Evolutionary conservation across 2,113 vertebrate species (phyloP), one percentile per base, ranked within the genome.

Genomic region (Bos javanicus): DNA sequence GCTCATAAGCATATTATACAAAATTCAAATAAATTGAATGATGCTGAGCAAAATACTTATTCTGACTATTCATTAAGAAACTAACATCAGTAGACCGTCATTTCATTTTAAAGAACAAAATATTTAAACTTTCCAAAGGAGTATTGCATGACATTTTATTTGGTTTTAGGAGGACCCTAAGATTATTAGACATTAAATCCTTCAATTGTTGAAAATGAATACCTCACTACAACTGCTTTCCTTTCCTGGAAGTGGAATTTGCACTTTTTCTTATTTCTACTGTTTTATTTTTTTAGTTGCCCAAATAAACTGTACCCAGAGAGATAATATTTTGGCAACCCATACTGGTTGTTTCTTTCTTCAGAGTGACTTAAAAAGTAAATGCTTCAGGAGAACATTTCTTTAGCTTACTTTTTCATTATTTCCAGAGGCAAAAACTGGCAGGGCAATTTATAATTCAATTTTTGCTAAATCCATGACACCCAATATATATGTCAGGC

Each of bases 401-500:
- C 98, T 99, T 98, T 98, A 99, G 97, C 97, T 98, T 97, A 98
- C 98, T 98, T 99, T 99, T 99, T 99, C 99, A 99, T 99, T 99
- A 99, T 99, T 99, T 99, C 99, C 99, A 99, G 99, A 99, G 99
- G 99, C 99, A 99, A 99, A 99, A 98, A 98, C 98, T 99, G 99
- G 99, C 99, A 99, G 99, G 98, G 99, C 99, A 99, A 99, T 99
- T 99, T 99, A 99, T 98, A 99, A 98, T 99, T 99, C 99, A 99
- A 99, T 99, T 99, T 99, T 99, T 99, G 99, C 99, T 99, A 99
- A 99, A 99, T 99, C 99, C 99, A 98, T 99, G 99, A 99, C 99
- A 99, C 99, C 99, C 99, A 99, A 99, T 99, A 99, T 99, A 99
- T 99, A 99, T 99, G 99, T 99, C 99, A 99, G 98, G 99, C 99